Evolutionary conservation across 1,140 invertebrate genomes (phyloP), one percentile per base, ranked within the genome.

Genomic region (Polypedilum vanderplanki): DNA sequence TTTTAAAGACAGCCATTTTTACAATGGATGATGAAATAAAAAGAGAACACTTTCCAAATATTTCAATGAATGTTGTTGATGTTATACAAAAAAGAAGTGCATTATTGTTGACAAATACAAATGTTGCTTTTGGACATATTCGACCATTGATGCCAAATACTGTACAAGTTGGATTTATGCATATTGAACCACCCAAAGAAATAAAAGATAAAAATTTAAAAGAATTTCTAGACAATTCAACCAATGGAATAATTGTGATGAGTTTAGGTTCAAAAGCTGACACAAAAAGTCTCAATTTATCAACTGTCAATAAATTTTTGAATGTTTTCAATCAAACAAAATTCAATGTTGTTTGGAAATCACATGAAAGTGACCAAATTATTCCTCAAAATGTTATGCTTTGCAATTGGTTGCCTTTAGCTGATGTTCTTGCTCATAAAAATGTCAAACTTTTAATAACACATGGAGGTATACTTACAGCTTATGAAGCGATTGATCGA

Each of bases 391-490:
- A 57, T 57, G 10, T 57, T 4, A 15, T n/a, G 4, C 1, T 57
- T 57, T 12, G 12, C 3, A n/a, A 12, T 1, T 57, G 46, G 46
- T 4, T 57, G 46, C 46, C 46, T n/a, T n/a, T 57, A 12, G 12
- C 46, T 57, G 46, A 57, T 57, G 46, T 57, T n/a, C n/a, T 78
- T 81, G 82, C 78, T 17, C 83, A 84, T 77, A 79, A 77, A 9
- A 83, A 83, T 33, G 79, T 81, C 22, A 79, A 80, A 75, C 77
- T 86, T 0, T 87, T 88, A 76, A 84, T 88, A 33, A 84, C 84
- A 5, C 87, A 87, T 76, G 86, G 85, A 74, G 87, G 88, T 5
- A 77, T 85, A 9, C 80, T 87, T 10, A 85, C 87, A 41, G 77
- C 83, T 18, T 84, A 83, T 7, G 82, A 83, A 77, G 79, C 80